Conservation (phyloP, 2,113 vertebrate genomes). For the Chionis minor region DNA sequence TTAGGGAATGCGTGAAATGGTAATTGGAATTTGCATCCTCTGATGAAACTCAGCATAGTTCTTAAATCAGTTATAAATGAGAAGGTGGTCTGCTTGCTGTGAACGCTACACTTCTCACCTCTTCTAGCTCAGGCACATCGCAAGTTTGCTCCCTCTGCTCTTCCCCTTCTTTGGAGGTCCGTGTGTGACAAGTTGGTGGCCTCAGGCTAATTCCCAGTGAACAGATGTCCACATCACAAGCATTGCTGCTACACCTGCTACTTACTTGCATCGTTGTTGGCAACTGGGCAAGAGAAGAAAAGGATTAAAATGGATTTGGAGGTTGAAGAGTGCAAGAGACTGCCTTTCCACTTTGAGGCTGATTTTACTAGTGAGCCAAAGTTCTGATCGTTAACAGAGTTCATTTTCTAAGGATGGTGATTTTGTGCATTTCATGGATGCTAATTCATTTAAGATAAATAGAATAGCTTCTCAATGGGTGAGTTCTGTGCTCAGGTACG, state of each 20-base stretch:
- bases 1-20: not conserved
- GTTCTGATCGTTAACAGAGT: not conserved
- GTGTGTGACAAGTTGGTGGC: not conserved
- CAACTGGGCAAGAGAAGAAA: not conserved
- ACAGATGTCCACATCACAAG: slow-evolving; percentile 37
- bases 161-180: not conserved
- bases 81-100: not conserved
- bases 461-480: not conserved
- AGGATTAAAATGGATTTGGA: slow-evolving; percentile 15
- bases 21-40: slow-evolving; percentile 15
- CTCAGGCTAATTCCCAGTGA: not conserved
- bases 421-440: not conserved
- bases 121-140: not conserved
- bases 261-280: not conserved
- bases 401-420: not conserved
- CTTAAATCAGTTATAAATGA: slow-evolving; percentile 20
- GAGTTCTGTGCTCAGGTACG: not conserved
- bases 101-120: not conserved
- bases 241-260: not conserved
- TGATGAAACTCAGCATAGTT: not conserved
- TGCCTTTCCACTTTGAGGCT: not conserved
- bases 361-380: not conserved
- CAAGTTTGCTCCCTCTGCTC: not conserved
- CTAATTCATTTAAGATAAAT: not conserved
- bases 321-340: not conserved